These are phyloP conservation scores for Murina feae DNA, from an alignment of 2,113 vertebrate genomes.

Conservation along the genomic window DNA sequence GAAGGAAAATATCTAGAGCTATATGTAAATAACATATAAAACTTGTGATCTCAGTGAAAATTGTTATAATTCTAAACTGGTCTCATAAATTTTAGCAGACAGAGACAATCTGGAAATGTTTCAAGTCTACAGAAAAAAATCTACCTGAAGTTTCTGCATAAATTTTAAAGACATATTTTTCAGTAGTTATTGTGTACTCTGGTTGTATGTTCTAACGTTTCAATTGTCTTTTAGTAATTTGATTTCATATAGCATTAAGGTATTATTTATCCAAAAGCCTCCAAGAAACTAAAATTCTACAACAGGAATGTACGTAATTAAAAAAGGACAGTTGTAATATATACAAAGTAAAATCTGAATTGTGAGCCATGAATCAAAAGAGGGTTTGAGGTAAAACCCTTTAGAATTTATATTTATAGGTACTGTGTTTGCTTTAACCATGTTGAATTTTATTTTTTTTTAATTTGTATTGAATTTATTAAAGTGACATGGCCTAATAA, in stretches of 20 bases:
- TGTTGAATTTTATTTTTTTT: background rate
- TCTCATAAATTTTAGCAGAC: conserved; percentile 15
- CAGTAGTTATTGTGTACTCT: background rate
- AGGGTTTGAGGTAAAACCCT: background rate
- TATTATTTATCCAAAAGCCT: conserved; percentile 5
- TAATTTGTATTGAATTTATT: background rate
- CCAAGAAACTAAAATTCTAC: background rate
- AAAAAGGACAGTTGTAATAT: background rate
- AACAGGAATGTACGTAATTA: background rate
- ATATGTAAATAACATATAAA: conserved; percentile 30
- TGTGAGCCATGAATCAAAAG: background rate
- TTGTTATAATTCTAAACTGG: conserved; percentile 20
- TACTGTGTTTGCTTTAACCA: background rate
- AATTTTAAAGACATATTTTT: conserved; percentile 29
- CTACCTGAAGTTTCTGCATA: background rate
- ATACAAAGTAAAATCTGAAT: conserved; percentile 3
- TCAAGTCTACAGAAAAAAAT: conserved; percentile 16
- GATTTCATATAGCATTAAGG: background rate
- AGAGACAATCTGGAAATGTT: background rate
- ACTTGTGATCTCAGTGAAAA: background rate
- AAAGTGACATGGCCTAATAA: background rate
- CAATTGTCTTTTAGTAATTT: conserved; percentile 11
- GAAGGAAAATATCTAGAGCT: conserved; percentile 25
- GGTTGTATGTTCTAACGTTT: conserved; percentile 25
- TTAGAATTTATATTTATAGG: background rate